These are phyloP conservation scores for Cephus pulcher DNA, from an alignment of 2,888 invertebrate species.

Conservation along the genomic window DNA sequence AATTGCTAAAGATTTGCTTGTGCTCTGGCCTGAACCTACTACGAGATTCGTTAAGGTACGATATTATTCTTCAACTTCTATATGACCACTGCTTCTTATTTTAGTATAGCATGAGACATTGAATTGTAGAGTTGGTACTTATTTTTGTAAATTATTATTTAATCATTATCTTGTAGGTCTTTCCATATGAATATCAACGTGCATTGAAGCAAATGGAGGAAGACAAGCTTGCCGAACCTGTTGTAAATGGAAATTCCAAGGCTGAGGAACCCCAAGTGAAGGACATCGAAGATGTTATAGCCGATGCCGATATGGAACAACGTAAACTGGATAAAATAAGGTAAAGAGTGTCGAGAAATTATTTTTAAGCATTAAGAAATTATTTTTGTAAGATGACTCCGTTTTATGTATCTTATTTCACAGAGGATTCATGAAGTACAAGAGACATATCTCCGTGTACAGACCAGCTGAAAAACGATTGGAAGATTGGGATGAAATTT, in stretches of 20 bases:
- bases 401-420: conserved; percentile 25
- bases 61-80: neutral
- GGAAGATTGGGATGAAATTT: conserved; percentile 98
- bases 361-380: conserved; percentile 7
- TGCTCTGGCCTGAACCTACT: conserved; percentile 82
- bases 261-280: conserved; percentile 69
- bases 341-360: conserved; percentile 78
- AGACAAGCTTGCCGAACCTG: conserved; percentile 58
- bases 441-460: conserved; percentile 88
- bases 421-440: conserved; percentile 96
- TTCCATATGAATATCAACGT: conserved; percentile 96
- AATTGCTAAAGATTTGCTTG: conserved; percentile 82
- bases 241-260: conserved; percentile 63
- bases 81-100: neutral
- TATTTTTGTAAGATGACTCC: neutral
- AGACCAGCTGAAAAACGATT: conserved; percentile 86
- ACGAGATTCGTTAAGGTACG: conserved; percentile 85
- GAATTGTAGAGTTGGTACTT: neutral
- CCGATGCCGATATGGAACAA: conserved; percentile 81
- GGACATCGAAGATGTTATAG: conserved; percentile 91
- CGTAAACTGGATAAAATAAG: conserved; percentile 84
- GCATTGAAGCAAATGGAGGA: conserved; percentile 80
- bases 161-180: conserved; percentile 71
- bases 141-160: conserved; percentile 8
- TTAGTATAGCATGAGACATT: neutral